Base-by-base conservation (phyloP, 2,113 vertebrate genomes). In the Laticauda colubrina region DNA sequence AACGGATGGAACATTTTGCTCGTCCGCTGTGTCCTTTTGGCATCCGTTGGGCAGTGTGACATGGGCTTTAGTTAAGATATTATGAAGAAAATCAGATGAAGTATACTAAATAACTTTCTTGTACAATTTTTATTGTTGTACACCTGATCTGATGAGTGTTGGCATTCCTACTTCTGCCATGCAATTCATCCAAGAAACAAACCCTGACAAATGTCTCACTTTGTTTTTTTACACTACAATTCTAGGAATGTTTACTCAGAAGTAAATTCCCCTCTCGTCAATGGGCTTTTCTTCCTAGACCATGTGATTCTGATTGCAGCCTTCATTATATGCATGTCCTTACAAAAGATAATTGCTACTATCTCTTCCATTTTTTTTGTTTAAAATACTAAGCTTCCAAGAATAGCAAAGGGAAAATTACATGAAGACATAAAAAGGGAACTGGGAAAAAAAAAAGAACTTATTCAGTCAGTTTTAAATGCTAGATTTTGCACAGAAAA, bases 401-500 rank as follows among this genome's bases (percentile, higher is more conserved):
- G 57, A 91, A 93, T 81, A 88, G 61, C 61, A 53, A 45, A 88
- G 54, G 86, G 51, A 43, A 93, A 91, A 86, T 56, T 75, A 69
- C 87, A 95, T 0, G 92, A 94, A 90, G 90, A 92, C 85, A 93
- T 91, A 93, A 43, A 93, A 93, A 92, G 87, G 94, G 89, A 94
- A 93, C 57, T 89, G 48, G 12, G 9, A 1, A 0, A 7, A 2
- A 23, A 21, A 93, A 93, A 94, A 93, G 94, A 96, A 95, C 88
- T 94, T 75, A 94, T 95, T 95, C 93, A 94, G 75, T 94, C 94
- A 89, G 93, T 92, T 92, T 96, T 91, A 96, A 95, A 97, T 95
- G 92, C 95, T 91, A 93, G 94, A 56, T 85, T 95, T 96, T 96
- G 56, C 88, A 96, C 64, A 94, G 93, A 93, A 95, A 94, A 91